These are phyloP conservation scores for Eristalinus aeneus DNA, from an alignment of 2,888 invertebrate genomes.

Conservation along the genomic window DNA sequence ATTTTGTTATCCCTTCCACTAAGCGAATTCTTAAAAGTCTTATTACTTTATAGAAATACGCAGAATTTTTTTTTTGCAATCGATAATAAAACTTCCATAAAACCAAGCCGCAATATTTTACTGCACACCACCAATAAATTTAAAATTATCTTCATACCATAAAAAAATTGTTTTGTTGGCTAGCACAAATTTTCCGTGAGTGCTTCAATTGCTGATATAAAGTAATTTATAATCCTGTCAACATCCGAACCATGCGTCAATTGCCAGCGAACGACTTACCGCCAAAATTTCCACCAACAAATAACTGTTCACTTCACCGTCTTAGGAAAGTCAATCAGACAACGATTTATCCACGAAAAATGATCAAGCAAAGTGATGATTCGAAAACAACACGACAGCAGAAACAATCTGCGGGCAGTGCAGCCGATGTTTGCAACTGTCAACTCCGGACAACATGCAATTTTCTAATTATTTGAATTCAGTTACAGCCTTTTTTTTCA, in stretches of 20 bases:
- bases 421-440: conserved; percentile 25
- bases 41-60: no score
- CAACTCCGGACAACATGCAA: conserved; percentile 42
- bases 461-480: conserved; percentile 44
- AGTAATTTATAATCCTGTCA: background rate
- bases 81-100: no score
- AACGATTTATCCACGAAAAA: background rate
- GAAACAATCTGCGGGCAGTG: conserved; percentile 6
- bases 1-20: no score
- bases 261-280: background rate
- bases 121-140: no score
- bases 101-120: no score
- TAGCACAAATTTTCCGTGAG: background rate
- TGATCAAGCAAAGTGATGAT: background rate
- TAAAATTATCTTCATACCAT: background rate
- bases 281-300: background rate
- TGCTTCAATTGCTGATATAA: background rate
- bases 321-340: background rate
- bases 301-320: background rate
- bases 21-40: no score
- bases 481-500: conserved; percentile 15
- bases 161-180: background rate
- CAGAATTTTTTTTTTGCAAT: no score
- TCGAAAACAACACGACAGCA: background rate
- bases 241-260: background rate